Conservation (phyloP, 2,797 vertebrate species). For the Astyanax mexicanus region DNA sequence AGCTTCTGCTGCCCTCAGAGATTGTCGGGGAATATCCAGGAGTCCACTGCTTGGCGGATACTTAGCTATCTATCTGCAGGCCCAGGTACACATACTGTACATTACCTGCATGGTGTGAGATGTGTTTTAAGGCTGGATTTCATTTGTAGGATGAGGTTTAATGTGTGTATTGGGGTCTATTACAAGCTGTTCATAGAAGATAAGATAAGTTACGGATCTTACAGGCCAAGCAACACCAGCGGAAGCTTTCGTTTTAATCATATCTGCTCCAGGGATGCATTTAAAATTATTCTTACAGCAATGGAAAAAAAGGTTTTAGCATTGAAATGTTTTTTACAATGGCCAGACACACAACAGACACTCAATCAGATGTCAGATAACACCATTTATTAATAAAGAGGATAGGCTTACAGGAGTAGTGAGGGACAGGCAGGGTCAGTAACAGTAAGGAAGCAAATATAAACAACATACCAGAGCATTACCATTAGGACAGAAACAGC, state of each 20-base stretch:
- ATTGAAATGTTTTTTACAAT: too few relatives aligned
- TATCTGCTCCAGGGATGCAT: background rate
- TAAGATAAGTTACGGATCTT: constrained; percentile 26
- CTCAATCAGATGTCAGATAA: too few relatives aligned
- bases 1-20: constrained; percentile 34
- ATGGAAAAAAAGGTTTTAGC: too few relatives aligned
- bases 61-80: constrained; percentile 28
- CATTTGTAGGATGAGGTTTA: constrained; percentile 41
- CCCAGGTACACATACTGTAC: background rate
- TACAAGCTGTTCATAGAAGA: constrained; percentile 36
- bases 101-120: constrained; percentile 19
- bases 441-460: too few relatives aligned
- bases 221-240: background rate
- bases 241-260: background rate
- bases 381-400: too few relatives aligned
- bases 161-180: constrained; percentile 12
- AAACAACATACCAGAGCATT: too few relatives aligned
- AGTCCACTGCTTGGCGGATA: background rate
- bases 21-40: constrained; percentile 29
- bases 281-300: too few relatives aligned
- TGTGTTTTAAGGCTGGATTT: constrained; percentile 14
- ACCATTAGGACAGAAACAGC: too few relatives aligned
- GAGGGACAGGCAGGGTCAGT: too few relatives aligned
- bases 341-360: too few relatives aligned
- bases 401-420: too few relatives aligned